These are phyloP conservation scores for Zaprionus ornatus DNA, from an alignment of 1,140 invertebrate genomes.

Conservation along the genomic window DNA sequence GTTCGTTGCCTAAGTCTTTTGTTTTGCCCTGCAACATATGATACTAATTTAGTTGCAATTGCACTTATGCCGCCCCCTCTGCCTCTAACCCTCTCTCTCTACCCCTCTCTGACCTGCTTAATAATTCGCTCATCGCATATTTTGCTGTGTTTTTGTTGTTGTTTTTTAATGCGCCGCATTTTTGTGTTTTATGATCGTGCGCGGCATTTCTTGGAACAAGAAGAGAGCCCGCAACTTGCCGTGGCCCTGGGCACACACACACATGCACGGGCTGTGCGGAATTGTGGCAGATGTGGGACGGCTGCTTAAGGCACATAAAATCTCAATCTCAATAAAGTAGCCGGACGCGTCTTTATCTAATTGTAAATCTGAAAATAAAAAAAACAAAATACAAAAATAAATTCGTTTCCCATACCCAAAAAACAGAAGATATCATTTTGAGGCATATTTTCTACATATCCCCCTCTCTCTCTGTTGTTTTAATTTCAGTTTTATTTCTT, in stretches of 20 bases:
- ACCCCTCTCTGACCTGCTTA: not conserved
- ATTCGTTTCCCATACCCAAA: conserved; percentile 40
- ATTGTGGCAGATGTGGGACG: conserved; percentile 41
- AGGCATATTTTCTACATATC: conserved; percentile 17
- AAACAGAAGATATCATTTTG: conserved; percentile 55
- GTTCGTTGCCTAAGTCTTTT: conserved; percentile 80
- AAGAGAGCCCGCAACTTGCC: conserved; percentile 16
- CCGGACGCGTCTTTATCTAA: conserved; percentile 70
- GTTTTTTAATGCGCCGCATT: conserved; percentile 51
- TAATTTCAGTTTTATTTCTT: conserved; percentile 22
- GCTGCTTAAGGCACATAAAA: conserved; percentile 77
- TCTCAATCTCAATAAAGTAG: conserved; percentile 82
- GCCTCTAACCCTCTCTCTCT: conserved; percentile 13
- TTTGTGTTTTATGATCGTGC: conserved; percentile 68
- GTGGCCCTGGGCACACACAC: conserved; percentile 52
- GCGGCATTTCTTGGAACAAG: conserved; percentile 72
- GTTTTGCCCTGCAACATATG: conserved; percentile 35
- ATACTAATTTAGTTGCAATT: conserved; percentile 41
- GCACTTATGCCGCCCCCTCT: conserved; percentile 33
- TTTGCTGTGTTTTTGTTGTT: conserved; percentile 35
- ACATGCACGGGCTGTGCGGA: not conserved
- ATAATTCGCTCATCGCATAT: conserved; percentile 61
- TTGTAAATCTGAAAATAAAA: conserved; percentile 75
- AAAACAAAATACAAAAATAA: conserved; percentile 17
- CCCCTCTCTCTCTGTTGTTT: conserved; percentile 3